Evolutionary conservation across 2,888 invertebrate species (phyloP), one percentile per base, ranked within the genome.

Genomic region (Macaria liturata): DNA sequence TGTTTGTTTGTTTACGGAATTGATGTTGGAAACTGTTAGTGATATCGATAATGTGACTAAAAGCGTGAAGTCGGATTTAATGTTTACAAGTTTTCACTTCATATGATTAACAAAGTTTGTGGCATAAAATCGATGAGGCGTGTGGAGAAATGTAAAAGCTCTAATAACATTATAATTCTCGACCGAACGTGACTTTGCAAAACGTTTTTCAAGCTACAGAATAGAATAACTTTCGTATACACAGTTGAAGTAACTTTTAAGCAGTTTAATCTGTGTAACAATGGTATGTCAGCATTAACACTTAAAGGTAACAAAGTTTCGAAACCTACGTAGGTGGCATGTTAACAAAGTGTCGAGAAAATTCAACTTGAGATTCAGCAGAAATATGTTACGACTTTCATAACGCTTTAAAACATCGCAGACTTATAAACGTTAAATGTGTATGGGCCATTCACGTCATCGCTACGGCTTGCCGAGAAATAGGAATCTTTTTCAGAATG

Each of bases 401-500:
- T 55, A 53, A 44, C 9, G 54, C 7, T 46, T 47, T 48, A 49
- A 7, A 54, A 48, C 37, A 40, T 47, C 9, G 46, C 49, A 57
- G 9, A 37, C 5, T 37, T 37, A 37, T 37, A 37, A 37, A 37
- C 7, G 34, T 37, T 37, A 7, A 37, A 37, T 37, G 4, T 37
- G 7, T 1, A 44, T 53, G 45, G 39, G 46, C 32, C n/a, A 51
- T 57, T 56, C 37, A 54, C 49, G 49, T 48, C 44, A 47, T 32
- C 54, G 40, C 55, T 37, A 54, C 44, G 31, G 53, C 45, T 39
- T 32, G 31, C 47, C 42, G 6, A 43, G 32, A 55, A 65, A 63
- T 49, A 50, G 46, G 32, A 57, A 45, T 39, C 31, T 50, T 59
- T 61, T 62, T 49, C 45, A 57, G 57, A 62, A 55, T 46, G 47